phyloP scores from a whole-genome alignment of 2,888 invertebrate species.

The Pantelozetes paolii region DNA sequence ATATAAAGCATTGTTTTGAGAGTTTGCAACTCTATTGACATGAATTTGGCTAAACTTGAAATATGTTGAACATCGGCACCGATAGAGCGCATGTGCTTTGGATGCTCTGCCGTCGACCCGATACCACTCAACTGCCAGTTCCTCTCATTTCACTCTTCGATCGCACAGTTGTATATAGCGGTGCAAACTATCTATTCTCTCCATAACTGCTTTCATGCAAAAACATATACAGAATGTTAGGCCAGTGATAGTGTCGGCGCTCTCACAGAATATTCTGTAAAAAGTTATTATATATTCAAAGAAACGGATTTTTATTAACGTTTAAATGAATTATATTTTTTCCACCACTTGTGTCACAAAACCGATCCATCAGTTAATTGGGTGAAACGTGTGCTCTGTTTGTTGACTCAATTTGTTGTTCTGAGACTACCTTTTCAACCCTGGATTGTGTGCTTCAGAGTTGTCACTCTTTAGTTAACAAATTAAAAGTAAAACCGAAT shows the following conservation, averaged over 20 bases:
- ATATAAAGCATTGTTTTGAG: conserved; percentile 12
- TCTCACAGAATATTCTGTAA: not conserved
- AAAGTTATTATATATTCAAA: not conserved
- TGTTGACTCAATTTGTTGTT: not conserved
- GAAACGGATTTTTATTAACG: not conserved
- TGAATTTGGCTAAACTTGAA: conserved; percentile 30
- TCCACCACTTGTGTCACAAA: not conserved
- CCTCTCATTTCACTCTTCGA: conserved; percentile 24
- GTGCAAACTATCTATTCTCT: not conserved
- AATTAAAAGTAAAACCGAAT: conserved; percentile 21
- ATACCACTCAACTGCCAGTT: conserved; percentile 1
- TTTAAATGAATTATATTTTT: not conserved
- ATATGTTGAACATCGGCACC: conserved; percentile 20
- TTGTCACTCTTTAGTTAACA: not conserved
- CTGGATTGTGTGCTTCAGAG: not conserved
- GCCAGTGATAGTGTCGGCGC: not conserved
- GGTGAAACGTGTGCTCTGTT: conserved; percentile 1
- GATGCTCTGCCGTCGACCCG: not conserved
- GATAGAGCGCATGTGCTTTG: conserved; percentile 24
- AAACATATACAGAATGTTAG: not conserved
- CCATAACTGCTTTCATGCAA: not conserved
- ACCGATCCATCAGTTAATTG: conserved; percentile 16
- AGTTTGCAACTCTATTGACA: conserved; percentile 34
- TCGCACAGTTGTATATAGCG: conserved; percentile 8
- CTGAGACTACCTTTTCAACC: not conserved